Base-by-base conservation (phyloP, 2,797 vertebrate genomes). In the Argyrosomus regius region DNA sequence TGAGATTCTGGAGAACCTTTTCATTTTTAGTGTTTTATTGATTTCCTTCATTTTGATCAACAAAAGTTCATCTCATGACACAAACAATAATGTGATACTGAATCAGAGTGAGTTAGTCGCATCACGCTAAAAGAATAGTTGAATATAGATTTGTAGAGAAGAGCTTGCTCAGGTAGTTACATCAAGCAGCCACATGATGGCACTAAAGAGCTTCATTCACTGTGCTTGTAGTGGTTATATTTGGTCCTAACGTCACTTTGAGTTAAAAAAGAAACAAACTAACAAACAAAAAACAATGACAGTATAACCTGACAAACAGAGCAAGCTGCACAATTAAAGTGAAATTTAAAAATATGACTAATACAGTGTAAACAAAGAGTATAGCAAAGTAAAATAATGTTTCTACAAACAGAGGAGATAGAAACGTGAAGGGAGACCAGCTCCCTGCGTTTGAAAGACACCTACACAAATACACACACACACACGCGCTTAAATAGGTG, bases 401-500 rank as follows among this genome's bases (percentile, higher is more conserved):
- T 57, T 18, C 3, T 17, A 54, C 3, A 57, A 52, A 56, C 16
- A 65, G n/a, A 24, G 1, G 9, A 58, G 4, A 50, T 14, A 24
- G 35, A 64, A 57, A 41, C 56, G 0, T 50, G 10, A 63, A 65
- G 46, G 18, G 18, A 80, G 14, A 20, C 66, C 82, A 65, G 80
- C 72, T 68, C 72, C 58, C 54, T 43, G n/a, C 52, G 20, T 48
- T 50, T 62, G 7, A 46, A 52, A 77, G 43, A 56, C 49, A 17
- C 20, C 2, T 5, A 68, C 65, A 74, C 68, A 63, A 35, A 66
- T n/a, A 59, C 53, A 35, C 58, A 70, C 78, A 66, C 28, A 22
- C 17, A 62, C 28, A 49, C 43, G 70, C 52, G 39, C 22, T 69
- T 87, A 91, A 54, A 89, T 24, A 43, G 78, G 65, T 16, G 12